These are phyloP conservation scores for Drosophila lacicola DNA, from an alignment of 2,888 invertebrate species.

Conservation along the genomic window DNA sequence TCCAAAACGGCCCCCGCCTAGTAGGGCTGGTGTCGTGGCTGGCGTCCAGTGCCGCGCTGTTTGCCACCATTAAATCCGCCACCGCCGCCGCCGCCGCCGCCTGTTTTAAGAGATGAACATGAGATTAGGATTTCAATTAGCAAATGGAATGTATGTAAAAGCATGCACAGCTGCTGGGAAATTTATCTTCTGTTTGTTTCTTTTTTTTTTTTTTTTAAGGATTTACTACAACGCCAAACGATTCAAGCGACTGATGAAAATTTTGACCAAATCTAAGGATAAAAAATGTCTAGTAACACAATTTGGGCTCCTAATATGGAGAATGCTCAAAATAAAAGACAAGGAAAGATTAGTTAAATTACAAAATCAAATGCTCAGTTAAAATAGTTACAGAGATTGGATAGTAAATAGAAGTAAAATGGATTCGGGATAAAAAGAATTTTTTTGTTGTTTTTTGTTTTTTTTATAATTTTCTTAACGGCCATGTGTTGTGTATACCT, in stretches of 20 bases:
- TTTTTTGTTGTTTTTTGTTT: slow-evolving; percentile 2
- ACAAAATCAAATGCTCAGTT: slow-evolving; percentile 37
- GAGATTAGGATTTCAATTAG: slow-evolving; percentile 17
- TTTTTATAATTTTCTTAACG: slow-evolving; percentile 16
- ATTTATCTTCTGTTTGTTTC: slow-evolving; percentile 15
- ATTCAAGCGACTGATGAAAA: slow-evolving; percentile 56
- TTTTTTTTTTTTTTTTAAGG: slow-evolving; percentile 15
- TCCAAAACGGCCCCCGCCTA: slow-evolving; percentile 83
- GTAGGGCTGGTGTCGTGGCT: slow-evolving; percentile 96
- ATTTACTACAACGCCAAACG: slow-evolving; percentile 67
- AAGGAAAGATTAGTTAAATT: slow-evolving; percentile 43
- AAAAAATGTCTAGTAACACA: slow-evolving; percentile 46
- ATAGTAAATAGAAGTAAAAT: slow-evolving; percentile 20
- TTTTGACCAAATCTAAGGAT: slow-evolving; percentile 78
- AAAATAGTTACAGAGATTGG: slow-evolving; percentile 23
- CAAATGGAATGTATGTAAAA: slow-evolving; percentile 1
- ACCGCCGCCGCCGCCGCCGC: slow-evolving; percentile 74
- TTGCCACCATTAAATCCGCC: slow-evolving; percentile 91
- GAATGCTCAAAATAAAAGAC: slow-evolving; percentile 47
- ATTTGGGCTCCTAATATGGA: slow-evolving; percentile 48
- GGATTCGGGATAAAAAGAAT: slow-evolving; percentile 15
- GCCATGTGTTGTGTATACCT: slow-evolving; percentile 87
- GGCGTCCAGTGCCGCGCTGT: slow-evolving; percentile 92
- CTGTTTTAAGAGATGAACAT: slow-evolving; percentile 53
- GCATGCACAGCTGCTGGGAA: slow-evolving; percentile 50